Evolutionary conservation across 2,888 invertebrate species (phyloP).

Genomic region (Odiellus spinosus): DNA sequence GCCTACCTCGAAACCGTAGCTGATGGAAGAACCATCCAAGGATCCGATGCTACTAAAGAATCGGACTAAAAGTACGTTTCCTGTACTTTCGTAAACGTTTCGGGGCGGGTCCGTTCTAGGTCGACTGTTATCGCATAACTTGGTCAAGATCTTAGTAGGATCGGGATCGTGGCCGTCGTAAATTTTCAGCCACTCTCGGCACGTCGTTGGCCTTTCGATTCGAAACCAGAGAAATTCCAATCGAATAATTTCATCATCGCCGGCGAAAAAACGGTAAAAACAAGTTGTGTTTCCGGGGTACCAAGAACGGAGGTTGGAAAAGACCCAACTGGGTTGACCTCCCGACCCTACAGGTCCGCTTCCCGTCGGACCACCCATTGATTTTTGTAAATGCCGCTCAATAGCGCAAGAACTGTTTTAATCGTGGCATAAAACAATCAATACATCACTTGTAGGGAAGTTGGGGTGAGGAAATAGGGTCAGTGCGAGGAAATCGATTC

Average conservation of each 20-base stretch:
- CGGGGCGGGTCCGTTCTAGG: constrained; percentile 11
- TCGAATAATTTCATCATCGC: constrained; percentile 65
- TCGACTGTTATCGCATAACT: constrained; percentile 64
- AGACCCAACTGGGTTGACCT: constrained; percentile 9
- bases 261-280: constrained; percentile 45
- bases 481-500: not conserved
- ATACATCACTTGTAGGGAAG: not conserved
- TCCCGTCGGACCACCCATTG: constrained; percentile 6
- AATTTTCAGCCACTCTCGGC: constrained; percentile 46
- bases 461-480: not conserved
- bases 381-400: constrained; percentile 14
- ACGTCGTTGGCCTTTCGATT: constrained; percentile 18
- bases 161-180: constrained; percentile 78
- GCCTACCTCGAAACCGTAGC: constrained; percentile 14
- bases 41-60: constrained; percentile 65
- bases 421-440: not conserved
- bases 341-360: not conserved
- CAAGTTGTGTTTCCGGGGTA: constrained; percentile 84
- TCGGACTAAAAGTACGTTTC: constrained; percentile 17
- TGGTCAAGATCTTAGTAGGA: constrained; percentile 76
- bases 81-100: constrained; percentile 17
- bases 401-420: constrained; percentile 17
- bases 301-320: constrained; percentile 38
- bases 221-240: constrained; percentile 50
- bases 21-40: constrained; percentile 75